phyloP scores from a whole-genome alignment of 1,140 invertebrate species.

The Ceratina japonica region DNA sequence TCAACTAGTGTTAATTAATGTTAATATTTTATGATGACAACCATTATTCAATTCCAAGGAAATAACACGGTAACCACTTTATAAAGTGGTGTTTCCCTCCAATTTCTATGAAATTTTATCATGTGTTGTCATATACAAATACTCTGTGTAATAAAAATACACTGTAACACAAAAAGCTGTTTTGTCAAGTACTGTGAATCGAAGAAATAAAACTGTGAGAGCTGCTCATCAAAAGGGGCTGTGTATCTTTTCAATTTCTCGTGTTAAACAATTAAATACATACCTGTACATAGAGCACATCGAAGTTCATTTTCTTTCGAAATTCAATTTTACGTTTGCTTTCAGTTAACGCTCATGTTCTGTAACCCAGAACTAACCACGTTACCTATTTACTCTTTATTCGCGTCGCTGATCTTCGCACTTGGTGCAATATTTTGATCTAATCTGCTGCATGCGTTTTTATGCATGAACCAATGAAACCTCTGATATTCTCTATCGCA shows the following conservation, averaged over 20 bases:
- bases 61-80: conserved; percentile 19
- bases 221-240: no score
- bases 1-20: no score
- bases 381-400: conserved; percentile 70
- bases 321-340: conserved; percentile 8
- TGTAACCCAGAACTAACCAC: conserved; percentile 70
- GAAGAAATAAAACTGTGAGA: no score
- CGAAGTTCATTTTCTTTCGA: conserved; percentile 7
- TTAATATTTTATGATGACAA: conserved; percentile 32
- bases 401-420: conserved; percentile 66
- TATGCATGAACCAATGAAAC: conserved; percentile 97
- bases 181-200: no score
- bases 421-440: conserved; percentile 61
- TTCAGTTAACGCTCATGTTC: conserved; percentile 71
- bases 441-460: conserved; percentile 88
- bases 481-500: conserved; percentile 96
- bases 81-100: no score
- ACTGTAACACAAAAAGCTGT: no score
- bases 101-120: no score
- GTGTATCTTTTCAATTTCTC: no score
- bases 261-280: no score
- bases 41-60: conserved; percentile 36
- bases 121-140: no score
- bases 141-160: conserved; percentile 19
- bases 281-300: no score